Evolutionary conservation across 2,888 invertebrate species (phyloP), one percentile per base, ranked within the genome.

Genomic region (Zele albiditarsus): DNA sequence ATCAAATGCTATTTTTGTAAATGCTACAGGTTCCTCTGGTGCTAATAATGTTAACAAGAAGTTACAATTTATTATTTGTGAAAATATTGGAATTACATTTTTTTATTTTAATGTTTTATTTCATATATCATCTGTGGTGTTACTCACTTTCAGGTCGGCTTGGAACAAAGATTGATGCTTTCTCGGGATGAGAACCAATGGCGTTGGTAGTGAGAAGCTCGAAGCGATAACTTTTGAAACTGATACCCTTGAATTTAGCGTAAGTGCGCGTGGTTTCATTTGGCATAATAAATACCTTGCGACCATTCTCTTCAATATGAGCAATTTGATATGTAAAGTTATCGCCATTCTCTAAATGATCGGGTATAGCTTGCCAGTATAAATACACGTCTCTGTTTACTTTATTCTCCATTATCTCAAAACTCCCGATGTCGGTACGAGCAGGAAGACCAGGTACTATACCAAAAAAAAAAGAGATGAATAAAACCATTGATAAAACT

Each of bases 351-450:
- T 94, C 92, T 81, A 93, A 91, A 84, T 92, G 91, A 62, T 91
- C 91, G 25, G 92, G 92, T 69, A 96, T 91, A 79, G 94, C 92
- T 85, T 95, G 93, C 96, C 96, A 97, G 87, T 96, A 96, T 27
- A 96, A 90, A 86, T 93, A 93, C 58, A 95, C 90, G 71, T 93
- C 91, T 78, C 94, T 90, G 76, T 91, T 91, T 57, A 89, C 88
- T 53, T 89, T 90, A 82, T 88, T 91, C 70, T 88, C 88, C 20
- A 88, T 83, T 79, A 89, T 90, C 86, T 94, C 93, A 86, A 96
- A 96, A 83, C 94, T 94, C 57, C 96, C 96, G 20, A 93, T 90
- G 78, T 93, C 93, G 3, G 94, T 93, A 69, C 91, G 91, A 0
- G 96, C 96, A 42, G 96, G 92, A 42, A 91, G 90, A 23, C 90